These are phyloP conservation scores for Knipowitschia caucasica DNA, from an alignment of 2,797 vertebrate species.

Conservation along the genomic window DNA sequence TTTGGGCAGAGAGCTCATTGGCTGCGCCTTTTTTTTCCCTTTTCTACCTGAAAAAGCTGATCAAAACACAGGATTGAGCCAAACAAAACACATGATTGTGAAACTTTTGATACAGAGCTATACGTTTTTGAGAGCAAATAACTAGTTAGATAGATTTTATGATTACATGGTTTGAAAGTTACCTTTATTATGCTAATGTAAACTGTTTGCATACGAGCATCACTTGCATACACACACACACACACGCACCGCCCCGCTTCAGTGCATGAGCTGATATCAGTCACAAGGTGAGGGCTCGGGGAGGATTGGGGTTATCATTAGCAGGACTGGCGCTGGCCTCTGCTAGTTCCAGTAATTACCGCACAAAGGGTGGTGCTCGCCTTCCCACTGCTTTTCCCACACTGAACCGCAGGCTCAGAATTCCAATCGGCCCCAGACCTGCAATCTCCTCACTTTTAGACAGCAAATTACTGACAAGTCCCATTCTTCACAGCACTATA, in stretches of 20 bases:
- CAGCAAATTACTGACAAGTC: conserved; percentile 82
- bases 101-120: too few species aligned
- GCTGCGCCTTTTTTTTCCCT: too few species aligned
- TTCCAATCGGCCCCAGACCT: conserved; percentile 81
- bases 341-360: conserved; percentile 84
- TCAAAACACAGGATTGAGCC: too few species aligned
- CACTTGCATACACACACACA: conserved; percentile 13
- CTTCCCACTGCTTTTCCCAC: conserved; percentile 83
- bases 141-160: too few species aligned
- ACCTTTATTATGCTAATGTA: background rate
- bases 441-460: conserved; percentile 81
- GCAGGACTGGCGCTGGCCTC: conserved; percentile 75
- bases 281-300: conserved; percentile 73
- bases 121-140: too few species aligned
- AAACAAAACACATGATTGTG: too few species aligned
- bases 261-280: conserved; percentile 58
- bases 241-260: conserved; percentile 10
- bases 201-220: background rate
- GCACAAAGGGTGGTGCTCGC: conserved; percentile 80
- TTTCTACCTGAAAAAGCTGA: too few species aligned
- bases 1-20: too few species aligned
- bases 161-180: background rate
- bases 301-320: conserved; percentile 79
- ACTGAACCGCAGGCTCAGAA: conserved; percentile 81
- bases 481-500: conserved; percentile 82